Conservation (phyloP, 2,797 vertebrate genomes). For the Hylomyscus alleni region DNA sequence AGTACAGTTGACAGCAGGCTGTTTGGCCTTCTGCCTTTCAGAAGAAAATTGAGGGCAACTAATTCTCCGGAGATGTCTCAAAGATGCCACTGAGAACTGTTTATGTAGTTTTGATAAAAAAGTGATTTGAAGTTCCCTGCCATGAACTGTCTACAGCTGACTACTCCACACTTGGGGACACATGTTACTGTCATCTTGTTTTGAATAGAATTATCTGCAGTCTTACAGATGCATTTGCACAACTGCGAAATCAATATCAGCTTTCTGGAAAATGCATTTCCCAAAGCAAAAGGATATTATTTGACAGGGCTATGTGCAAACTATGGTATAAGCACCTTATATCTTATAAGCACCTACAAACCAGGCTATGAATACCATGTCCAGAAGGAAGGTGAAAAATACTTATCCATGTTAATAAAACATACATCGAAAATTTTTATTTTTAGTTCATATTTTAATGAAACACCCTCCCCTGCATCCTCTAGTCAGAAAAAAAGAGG, state of each 20-base stretch:
- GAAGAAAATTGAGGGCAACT: neutral
- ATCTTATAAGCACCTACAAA: neutral
- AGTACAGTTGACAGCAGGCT: neutral
- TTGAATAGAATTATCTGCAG: conserved; percentile 22
- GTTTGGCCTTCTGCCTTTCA: neutral
- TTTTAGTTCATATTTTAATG: conserved; percentile 17
- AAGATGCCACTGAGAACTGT: neutral
- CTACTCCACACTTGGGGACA: neutral
- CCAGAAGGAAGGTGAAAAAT: neutral
- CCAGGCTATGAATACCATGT: neutral
- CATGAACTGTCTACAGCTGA: neutral
- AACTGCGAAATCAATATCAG: neutral
- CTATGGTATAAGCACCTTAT: neutral
- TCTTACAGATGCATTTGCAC: neutral
- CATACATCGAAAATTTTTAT: neutral
- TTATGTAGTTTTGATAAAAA: neutral
- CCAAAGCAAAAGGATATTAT: neutral
- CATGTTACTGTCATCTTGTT: neutral
- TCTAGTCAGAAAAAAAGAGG: neutral
- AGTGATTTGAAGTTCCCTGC: neutral
- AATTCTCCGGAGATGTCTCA: neutral
- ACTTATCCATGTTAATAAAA: neutral
- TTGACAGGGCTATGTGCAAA: neutral
- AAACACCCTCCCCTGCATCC: neutral
- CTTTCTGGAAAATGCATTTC: neutral